These are phyloP conservation scores for Ips nitidus DNA, from an alignment of 1,140 invertebrate species.

Conservation along the genomic window DNA sequence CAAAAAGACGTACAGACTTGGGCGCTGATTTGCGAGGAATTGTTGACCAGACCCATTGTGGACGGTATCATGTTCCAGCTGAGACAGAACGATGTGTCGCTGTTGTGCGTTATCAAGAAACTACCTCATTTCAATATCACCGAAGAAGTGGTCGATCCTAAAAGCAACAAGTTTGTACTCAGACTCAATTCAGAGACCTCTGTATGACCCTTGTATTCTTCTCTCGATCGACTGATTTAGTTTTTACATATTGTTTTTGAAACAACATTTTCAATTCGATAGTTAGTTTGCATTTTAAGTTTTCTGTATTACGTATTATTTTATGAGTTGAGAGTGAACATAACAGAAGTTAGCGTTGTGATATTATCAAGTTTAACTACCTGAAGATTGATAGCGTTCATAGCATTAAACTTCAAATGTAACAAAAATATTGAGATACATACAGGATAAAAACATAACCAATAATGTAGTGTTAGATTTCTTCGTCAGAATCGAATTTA, in stretches of 20 bases:
- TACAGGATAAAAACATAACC: no score
- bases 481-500: no score
- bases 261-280: no score
- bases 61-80: slow-evolving; percentile 87
- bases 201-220: slow-evolving; percentile 68
- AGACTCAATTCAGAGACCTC: slow-evolving; percentile 95
- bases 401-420: no score
- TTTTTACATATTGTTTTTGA: slow-evolving; percentile 1
- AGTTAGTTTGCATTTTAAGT: no score
- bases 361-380: no score
- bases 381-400: no score
- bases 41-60: slow-evolving; percentile 80
- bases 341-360: no score
- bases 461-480: no score
- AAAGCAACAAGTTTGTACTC: slow-evolving; percentile 93
- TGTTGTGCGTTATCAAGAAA: slow-evolving; percentile 81
- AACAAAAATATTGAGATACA: no score
- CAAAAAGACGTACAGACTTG: slow-evolving; percentile 79
- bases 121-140: slow-evolving; percentile 92
- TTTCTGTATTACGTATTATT: no score
- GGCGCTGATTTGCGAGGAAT: slow-evolving; percentile 89
- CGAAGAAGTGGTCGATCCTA: slow-evolving; percentile 94
- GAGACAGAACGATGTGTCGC: slow-evolving; percentile 88
- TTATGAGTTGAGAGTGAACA: no score
- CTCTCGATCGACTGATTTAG: slow-evolving; percentile 51